Conservation (phyloP, 2,888 invertebrate species). For the Balanococcus diminutus region DNA sequence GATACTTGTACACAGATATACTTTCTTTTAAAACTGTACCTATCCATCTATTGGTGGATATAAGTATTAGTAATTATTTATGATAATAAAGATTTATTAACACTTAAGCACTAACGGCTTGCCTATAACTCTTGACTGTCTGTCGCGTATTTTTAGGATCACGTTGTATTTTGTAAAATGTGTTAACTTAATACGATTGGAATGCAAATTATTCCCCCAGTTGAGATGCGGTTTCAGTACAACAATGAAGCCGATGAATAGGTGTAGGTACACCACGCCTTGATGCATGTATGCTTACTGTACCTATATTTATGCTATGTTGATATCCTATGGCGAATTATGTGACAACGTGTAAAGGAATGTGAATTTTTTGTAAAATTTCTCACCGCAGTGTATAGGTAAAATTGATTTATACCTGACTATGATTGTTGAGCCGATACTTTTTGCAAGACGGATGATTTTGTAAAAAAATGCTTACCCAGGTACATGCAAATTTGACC, state of each 20-base stretch:
- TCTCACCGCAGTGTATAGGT: neutral
- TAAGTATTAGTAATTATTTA: constrained; percentile 1
- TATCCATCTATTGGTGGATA: neutral
- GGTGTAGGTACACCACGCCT: neutral
- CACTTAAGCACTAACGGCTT: neutral
- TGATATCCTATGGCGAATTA: neutral
- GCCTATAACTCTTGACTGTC: neutral
- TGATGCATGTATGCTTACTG: neutral
- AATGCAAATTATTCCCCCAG: constrained; percentile 11
- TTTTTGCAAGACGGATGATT: too few relatives aligned
- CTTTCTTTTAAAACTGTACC: neutral
- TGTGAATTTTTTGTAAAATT: neutral
- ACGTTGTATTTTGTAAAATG: constrained; percentile 4
- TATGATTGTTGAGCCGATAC: too few relatives aligned
- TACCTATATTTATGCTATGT: neutral
- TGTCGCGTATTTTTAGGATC: neutral
- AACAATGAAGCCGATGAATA: neutral
- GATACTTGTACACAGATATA: neutral
- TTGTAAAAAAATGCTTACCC: too few relatives aligned
- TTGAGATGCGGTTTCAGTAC: neutral
- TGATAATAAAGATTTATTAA: constrained; percentile 14
- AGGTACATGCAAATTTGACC: too few relatives aligned
- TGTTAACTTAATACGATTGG: constrained; percentile 34
- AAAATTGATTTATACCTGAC: neutral
- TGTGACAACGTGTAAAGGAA: neutral